Base-by-base conservation (phyloP, 1,140 invertebrate species). In the Anagrus nilaparvatae region DNA sequence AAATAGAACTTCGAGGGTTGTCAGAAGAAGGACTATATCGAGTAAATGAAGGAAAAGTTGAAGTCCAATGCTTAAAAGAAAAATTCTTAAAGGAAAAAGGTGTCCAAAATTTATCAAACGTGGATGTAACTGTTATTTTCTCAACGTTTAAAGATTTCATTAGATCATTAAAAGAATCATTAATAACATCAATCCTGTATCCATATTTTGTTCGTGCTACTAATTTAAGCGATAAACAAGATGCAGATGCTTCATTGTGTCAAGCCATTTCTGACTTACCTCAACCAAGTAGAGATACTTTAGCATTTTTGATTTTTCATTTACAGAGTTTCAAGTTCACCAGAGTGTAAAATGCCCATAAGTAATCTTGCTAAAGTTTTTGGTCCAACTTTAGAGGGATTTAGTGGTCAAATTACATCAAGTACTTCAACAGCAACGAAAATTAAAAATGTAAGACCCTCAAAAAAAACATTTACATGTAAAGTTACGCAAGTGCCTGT, bases 21-120 rank as follows among this genome's bases (percentile, higher is more conserved):
- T 75, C 64, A 6, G 87, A 93, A 69, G 76, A 87, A 20, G 95
- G 94, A 3, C 67, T 98, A 1, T 98, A 98, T 64, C 77, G 94
- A 37, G 74, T 96, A 24, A 83, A 87, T 40, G 93, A 92, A 14
- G 79, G 82, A 5, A 82, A 85, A 23, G 74, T 77, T 43, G 87
- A 92, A 40, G 82, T 94, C 1, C 91, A 87, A 59, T 75, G 78
- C 27, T 69, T 97, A 0, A 94, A 89, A 66, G 82, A 87, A 42
- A 82, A 78, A 54, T 87, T 91, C 44, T 54, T 89, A 5, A 75
- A 75, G 35, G 80, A 82, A 12, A 82, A 79, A 64, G 78, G 79
- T 18, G 69, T 77, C 4, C 86, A 85, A 1, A 81, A 78, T 59
- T 59, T 91, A 28, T 75, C 74, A 2, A 67, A 76, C 27, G 58